Base-by-base conservation (phyloP, 2,113 vertebrate genomes). In the Corythaeola cristata region DNA sequence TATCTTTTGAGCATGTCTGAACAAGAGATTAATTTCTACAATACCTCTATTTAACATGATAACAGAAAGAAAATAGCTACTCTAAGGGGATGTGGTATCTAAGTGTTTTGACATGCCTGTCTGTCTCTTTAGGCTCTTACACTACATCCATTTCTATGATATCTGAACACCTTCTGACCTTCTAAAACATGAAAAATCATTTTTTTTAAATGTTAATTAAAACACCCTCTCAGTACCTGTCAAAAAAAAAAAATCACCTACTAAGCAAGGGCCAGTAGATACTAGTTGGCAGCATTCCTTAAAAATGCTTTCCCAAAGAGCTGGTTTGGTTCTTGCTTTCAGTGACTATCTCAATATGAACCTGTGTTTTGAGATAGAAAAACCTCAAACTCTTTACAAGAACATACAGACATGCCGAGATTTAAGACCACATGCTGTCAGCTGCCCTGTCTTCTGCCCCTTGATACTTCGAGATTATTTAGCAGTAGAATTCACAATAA, bases 231-330 rank as follows among this genome's bases (percentile, higher is more conserved):
- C 33, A 8, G 69, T 60, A 21, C 71, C 16, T 79, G 94, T 90
- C 94, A 91, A 84, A 63, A 41, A 41, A 41, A n/a, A n/a, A 44
- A 90, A 45, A 62, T 90, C 96, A 69, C 45, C 85, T 83, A 15
- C 74, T 76, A n/a, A 82, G 73, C 50, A 35, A 93, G 84, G 96
- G 83, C 96, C 94, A 79, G 96, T 93, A 92, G 66, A 90, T 93
- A 95, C 92, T 95, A 88, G 95, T 76, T 95, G 94, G 97, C 92
- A 97, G 69, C 95, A 96, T 97, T 97, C 95, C 92, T 95, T 7
- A 68, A 20, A 81, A 85, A 92, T 78, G 37, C 56, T 72, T 96
- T 84, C 75, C 75, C 64, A 8, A 88, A 84, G 68, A 93, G 30
- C 23, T 67, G 59, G 27, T 60, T 33, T 35, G 32, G 12, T 45